A percentile compares a stretch with the other conserved stretches of the same genome.
These are phyloP conservation scores for Nymphalis io DNA, from an alignment of 1,140 invertebrate genomes.

Conservation along the genomic window DNA sequence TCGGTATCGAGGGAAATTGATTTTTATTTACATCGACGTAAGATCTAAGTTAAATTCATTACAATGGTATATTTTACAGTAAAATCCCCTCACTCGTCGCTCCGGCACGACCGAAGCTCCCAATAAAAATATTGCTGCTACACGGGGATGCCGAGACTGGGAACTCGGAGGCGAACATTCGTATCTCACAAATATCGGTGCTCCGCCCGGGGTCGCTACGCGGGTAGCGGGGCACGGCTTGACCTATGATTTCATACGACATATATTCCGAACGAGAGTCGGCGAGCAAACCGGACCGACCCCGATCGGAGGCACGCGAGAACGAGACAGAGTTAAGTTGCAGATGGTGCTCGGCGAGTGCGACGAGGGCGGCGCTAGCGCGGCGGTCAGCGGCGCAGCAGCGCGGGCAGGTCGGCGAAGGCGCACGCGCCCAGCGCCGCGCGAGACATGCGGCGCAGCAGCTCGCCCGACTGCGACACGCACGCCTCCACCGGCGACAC, in stretches of 20 bases:
- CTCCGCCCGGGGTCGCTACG: too few species aligned
- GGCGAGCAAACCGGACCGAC: too few species aligned
- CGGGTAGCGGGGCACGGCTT: too few species aligned
- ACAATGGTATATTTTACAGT: conserved; percentile 38
- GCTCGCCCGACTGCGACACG: conserved; percentile 92
- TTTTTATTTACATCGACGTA: conserved; percentile 52
- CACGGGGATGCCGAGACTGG: too few species aligned
- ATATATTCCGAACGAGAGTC: too few species aligned
- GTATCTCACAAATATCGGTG: too few species aligned
- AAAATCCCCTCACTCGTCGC: conserved; percentile 3
- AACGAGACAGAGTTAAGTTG: neutral
- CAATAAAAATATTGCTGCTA: too few species aligned
- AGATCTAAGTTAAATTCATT: conserved; percentile 36
- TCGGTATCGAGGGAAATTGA: conserved; percentile 41
- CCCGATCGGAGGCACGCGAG: too few species aligned
- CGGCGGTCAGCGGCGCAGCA: conserved; percentile 75
- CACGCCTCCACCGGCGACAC: conserved; percentile 95
- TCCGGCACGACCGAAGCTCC: neutral
- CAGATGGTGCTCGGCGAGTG: conserved; percentile 5
- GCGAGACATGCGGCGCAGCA: conserved; percentile 94
- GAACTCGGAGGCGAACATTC: too few species aligned
- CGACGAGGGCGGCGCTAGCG: conserved; percentile 28
- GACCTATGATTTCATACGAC: too few species aligned
- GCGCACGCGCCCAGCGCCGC: conserved; percentile 95
- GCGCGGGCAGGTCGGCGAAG: conserved; percentile 84